Base-by-base conservation (phyloP, 1,140 invertebrate genomes). In the Thaumetopoea pityocampa region DNA sequence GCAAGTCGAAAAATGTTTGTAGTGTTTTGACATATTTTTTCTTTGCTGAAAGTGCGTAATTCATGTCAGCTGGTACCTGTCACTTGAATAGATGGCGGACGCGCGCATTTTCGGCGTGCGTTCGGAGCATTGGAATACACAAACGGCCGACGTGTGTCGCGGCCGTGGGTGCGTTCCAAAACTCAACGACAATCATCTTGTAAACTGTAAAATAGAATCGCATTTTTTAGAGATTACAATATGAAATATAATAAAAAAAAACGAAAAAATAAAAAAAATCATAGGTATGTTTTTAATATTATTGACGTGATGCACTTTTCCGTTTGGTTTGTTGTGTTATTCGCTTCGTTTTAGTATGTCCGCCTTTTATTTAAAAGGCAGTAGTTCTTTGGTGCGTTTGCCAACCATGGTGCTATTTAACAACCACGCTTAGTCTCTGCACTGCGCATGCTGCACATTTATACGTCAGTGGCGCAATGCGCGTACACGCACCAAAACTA, bases 21-120 rank as follows among this genome's bases (percentile, higher is more conserved):
- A 86, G 85, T 85, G 85, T 86, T 86, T 86, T 86, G 85, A 86
- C 85, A 85, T 85, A 80, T 83, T 86, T 86, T n/a, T 86, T 86
- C 82, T 86, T 86, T 86, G 82, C 85, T 86, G 85, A 85, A 85
- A 85, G 85, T 86, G 81, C 82, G 85, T 86, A 82, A 85, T 84
- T 86, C 85, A 83, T 86, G 82, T 84, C 85, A 86, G 85, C 85
- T 84, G 80, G 61, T 76, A 72, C 56, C 66, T 62, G 66, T 66
- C 69, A 48, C 68, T 67, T 62, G 48, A 58, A 71, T 73, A 70
- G 66, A 65, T 38, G 51, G 59, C 18, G 49, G 30, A 35, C 22
- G 34, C 27, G 35, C 22, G 20, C 22, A 4, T 20, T 7, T 27
- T 12, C 14, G 36, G 12, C 45, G 23, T 43, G 28, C 36, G 38